Evolutionary conservation across 2,113 vertebrate genomes (phyloP), one percentile per base, ranked within the genome.

Genomic region (Cheilinus undulatus): DNA sequence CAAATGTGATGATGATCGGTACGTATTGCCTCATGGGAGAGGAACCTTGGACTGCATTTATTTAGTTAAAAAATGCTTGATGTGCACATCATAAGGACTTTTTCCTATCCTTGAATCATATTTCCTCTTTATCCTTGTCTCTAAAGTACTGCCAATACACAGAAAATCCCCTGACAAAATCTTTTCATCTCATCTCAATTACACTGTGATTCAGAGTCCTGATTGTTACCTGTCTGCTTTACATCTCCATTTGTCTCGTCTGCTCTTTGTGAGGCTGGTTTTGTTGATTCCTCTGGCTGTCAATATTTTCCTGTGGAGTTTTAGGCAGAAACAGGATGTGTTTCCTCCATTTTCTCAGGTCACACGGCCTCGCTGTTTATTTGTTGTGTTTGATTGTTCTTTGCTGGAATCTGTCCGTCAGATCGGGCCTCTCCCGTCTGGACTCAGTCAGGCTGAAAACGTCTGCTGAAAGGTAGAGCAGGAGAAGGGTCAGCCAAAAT

Each of bases 141-240:
- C 28, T 62, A 28, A 61, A 67, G 27, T 45, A 17, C 34, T 78
- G 57, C 36, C 26, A 60, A 20, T 45, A 30, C 28, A 57, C 38
- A 70, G 45, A 74, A 69, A 86, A 75, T 62, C 49, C 61, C 61
- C 62, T 10, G 49, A 20, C 45, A 45, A 12, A 27, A 56, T 76
- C 26, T 36, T 43, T 49, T 27, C 52, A 57, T 65, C 40, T 60
- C 42, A 13, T 30, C 70, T 27, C 71, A 83, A 81, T 88, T 48
- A 48, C 30, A 67, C 46, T 49, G 52, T 66, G 46, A 70, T 73
- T 60, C 56, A 63, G 51, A 46, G 50, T 58, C 63, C 34, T 52
- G 71, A 69, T 73, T 65, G 74, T 81, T 71, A 78, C 70, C 61
- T 72, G 69, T 83, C 83, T 86, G 79, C 24, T 71, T 68, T 69